Conservation (phyloP, 1,140 invertebrate species). For the Theocolax elegans region DNA sequence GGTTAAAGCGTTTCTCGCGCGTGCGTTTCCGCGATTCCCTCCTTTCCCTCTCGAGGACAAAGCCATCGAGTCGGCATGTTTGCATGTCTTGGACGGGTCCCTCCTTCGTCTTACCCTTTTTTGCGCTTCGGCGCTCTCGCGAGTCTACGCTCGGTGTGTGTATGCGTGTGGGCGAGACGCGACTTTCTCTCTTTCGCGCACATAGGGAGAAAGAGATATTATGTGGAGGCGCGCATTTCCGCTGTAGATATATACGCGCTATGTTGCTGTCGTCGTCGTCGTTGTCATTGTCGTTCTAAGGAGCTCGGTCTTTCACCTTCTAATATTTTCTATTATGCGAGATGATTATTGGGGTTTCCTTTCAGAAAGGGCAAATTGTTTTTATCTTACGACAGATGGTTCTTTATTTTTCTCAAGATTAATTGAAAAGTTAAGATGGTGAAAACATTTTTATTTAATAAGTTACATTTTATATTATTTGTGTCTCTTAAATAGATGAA, state of each 20-base stretch:
- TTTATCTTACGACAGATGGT: no score
- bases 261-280: no score
- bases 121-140: background rate
- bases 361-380: no score
- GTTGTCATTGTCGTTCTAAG: no score
- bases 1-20: conserved; percentile 17
- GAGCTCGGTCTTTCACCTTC: no score
- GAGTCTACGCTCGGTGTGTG: background rate
- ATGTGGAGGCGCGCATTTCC: background rate
- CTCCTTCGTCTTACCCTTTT: background rate
- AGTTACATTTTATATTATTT: no score
- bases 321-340: no score
- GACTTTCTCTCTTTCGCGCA: background rate
- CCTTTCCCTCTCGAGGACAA: conserved; percentile 4
- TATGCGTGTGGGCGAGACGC: conserved; percentile 6
- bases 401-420: no score
- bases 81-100: background rate
- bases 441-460: no score
- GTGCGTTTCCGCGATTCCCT: background rate
- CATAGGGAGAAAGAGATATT: background rate
- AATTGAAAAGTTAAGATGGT: no score
- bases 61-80: background rate
- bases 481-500: no score
- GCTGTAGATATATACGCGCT: background rate
- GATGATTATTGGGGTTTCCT: no score